phyloP scores from a whole-genome alignment of 2,888 invertebrate genomes.

The Aspidapion aeneum region DNA sequence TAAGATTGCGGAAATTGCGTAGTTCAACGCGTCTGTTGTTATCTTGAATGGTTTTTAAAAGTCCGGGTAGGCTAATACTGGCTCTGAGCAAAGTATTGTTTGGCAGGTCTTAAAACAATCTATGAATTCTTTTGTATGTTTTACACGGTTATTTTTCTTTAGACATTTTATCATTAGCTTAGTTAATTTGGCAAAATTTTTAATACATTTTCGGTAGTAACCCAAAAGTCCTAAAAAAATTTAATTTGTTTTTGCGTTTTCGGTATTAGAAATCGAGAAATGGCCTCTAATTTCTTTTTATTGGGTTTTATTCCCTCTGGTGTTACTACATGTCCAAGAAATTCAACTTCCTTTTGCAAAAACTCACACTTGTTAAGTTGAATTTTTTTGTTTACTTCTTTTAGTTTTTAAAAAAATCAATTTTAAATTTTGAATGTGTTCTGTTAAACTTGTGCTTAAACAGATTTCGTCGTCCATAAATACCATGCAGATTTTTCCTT shows the following conservation, averaged over 20 bases:
- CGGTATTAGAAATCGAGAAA: constrained; percentile 7
- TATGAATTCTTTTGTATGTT: too few relatives aligned
- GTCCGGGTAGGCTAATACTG: not conserved
- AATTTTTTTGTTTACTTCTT: not conserved
- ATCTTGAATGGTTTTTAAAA: too few relatives aligned
- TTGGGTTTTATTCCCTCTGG: constrained; percentile 19
- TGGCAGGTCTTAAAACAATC: too few relatives aligned
- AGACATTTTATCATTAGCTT: not conserved
- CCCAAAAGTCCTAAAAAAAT: too few relatives aligned
- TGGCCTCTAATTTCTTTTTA: not conserved
- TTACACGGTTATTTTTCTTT: too few relatives aligned
- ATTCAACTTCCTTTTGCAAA: constrained; percentile 15
- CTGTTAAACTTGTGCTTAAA: constrained; percentile 7
- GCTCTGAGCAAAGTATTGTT: too few relatives aligned
- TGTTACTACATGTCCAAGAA: constrained; percentile 18
- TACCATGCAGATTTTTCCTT: constrained; percentile 20
- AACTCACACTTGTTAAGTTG: constrained; percentile 4
- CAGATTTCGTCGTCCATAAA: constrained; percentile 27
- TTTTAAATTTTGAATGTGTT: constrained; percentile 15
- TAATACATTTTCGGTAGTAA: not conserved
- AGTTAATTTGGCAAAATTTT: too few relatives aligned
- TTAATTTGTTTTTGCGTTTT: too few relatives aligned
- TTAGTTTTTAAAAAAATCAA: constrained; percentile 3
- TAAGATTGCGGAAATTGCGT: too few relatives aligned
- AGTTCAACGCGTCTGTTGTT: too few relatives aligned